phyloP scores from a whole-genome alignment of 2,888 invertebrate genomes.

The Periphyllus acericola region DNA sequence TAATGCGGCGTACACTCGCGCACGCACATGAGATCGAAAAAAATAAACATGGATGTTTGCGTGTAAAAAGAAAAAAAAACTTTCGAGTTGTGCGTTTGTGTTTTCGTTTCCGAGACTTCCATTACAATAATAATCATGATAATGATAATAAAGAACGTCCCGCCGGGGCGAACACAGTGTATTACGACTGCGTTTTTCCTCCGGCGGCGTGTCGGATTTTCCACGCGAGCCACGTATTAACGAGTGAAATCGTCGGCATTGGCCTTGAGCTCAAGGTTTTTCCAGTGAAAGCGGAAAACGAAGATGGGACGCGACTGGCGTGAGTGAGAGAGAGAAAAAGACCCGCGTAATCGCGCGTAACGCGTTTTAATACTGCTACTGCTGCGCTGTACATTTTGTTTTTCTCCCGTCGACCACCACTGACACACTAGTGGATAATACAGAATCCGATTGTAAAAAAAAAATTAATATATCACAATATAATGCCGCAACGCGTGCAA shows the following conservation, averaged over 20 bases:
- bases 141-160: not conserved
- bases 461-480: not conserved
- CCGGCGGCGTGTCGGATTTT: conserved; percentile 50
- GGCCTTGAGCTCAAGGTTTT: conserved; percentile 52
- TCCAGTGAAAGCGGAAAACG: conserved; percentile 59
- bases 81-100: not conserved
- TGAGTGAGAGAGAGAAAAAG: not conserved
- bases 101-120: not conserved
- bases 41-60: no score
- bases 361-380: not conserved
- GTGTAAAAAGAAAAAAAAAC: no score
- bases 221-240: not conserved
- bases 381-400: not conserved
- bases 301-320: not conserved
- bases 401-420: not conserved
- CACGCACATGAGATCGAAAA: no score
- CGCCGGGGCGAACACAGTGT: not conserved
- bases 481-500: not conserved
- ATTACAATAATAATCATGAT: not conserved
- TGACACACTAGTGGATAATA: no score
- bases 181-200: conserved; percentile 2
- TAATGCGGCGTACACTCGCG: no score
- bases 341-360: conserved; percentile 9
- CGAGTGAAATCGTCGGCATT: conserved; percentile 55
- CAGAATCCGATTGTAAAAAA: not conserved